phyloP scores from a whole-genome alignment of 1,140 invertebrate species.

The Alviniconcha marisindica region DNA sequence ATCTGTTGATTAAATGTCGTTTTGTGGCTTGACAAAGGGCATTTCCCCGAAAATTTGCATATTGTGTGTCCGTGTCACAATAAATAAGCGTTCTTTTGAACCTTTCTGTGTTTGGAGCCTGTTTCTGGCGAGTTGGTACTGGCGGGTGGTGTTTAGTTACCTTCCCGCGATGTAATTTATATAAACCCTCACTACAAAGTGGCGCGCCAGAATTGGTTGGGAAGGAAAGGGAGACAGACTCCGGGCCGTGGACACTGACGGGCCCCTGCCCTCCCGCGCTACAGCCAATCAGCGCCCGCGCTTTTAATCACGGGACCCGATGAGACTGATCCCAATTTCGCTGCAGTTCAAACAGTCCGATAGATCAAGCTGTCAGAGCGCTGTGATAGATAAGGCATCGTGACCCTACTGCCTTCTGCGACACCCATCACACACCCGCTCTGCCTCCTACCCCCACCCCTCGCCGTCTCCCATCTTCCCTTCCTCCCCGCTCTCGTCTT shows the following conservation, averaged over 20 bases:
- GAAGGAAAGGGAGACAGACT: not conserved
- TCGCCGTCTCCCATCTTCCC: not conserved
- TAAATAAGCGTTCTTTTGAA: too few relatives aligned
- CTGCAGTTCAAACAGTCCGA: conserved; percentile 39
- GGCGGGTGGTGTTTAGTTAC: too few relatives aligned
- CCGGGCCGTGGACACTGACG: not conserved
- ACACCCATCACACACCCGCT: not conserved
- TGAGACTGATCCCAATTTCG: conserved; percentile 24
- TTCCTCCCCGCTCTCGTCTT: not conserved
- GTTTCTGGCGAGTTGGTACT: too few relatives aligned
- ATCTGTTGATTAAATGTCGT: too few relatives aligned
- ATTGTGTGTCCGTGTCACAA: too few relatives aligned
- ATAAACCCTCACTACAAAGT: too few relatives aligned
- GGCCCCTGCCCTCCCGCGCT: not conserved
- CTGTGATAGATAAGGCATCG: conserved; percentile 34
- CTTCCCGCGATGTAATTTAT: too few relatives aligned
- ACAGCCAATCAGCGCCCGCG: not conserved
- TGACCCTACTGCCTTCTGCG: not conserved
- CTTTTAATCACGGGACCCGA: conserved; percentile 28
- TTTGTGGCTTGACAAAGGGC: too few relatives aligned
- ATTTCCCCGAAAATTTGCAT: too few relatives aligned
- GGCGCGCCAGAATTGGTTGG: too few relatives aligned
- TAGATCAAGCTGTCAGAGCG: conserved; percentile 32
- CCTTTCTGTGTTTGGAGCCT: too few relatives aligned
- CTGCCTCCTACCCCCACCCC: not conserved